phyloP scores from a whole-genome alignment of 2,797 vertebrate species.

The Simalia tracyae region DNA sequence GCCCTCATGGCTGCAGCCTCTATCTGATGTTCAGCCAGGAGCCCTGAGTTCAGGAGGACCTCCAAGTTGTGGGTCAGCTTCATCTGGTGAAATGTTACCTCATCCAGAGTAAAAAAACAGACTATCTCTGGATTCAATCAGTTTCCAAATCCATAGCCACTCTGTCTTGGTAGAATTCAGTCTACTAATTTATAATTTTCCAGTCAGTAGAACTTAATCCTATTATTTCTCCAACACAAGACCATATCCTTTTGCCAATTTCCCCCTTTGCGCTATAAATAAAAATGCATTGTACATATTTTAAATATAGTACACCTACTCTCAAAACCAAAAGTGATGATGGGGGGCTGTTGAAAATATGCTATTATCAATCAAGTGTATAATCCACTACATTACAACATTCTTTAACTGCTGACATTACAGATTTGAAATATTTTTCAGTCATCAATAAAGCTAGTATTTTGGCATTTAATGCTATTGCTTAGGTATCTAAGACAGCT shows the following conservation, averaged over 20 bases:
- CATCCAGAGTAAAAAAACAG: not conserved
- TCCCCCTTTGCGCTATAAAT: not conserved
- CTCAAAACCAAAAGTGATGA: not conserved
- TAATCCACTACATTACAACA: not conserved
- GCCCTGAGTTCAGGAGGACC: not conserved
- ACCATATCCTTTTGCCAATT: not conserved
- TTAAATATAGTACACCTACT: not conserved
- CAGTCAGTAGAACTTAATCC: not conserved
- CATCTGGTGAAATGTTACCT: not conserved
- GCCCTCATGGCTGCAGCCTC: not conserved
- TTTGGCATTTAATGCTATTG: not conserved
- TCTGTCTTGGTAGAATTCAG: not conserved
- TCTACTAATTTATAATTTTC: not conserved
- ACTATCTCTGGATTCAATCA: not conserved
- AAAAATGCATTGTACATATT: not conserved
- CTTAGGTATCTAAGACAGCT: not conserved
- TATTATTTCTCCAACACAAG: too few relatives aligned
- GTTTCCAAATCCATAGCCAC: not conserved
- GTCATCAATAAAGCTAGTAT: not conserved
- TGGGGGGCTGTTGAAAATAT: not conserved
- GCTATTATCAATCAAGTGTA: not conserved
- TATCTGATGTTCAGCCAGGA: not conserved
- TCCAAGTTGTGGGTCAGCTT: not conserved
- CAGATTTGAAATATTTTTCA: constrained; percentile 4
- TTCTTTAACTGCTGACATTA: not conserved